Conservation (phyloP, 1,140 invertebrate genomes). For the Drosophila sulfurigaster region DNA sequence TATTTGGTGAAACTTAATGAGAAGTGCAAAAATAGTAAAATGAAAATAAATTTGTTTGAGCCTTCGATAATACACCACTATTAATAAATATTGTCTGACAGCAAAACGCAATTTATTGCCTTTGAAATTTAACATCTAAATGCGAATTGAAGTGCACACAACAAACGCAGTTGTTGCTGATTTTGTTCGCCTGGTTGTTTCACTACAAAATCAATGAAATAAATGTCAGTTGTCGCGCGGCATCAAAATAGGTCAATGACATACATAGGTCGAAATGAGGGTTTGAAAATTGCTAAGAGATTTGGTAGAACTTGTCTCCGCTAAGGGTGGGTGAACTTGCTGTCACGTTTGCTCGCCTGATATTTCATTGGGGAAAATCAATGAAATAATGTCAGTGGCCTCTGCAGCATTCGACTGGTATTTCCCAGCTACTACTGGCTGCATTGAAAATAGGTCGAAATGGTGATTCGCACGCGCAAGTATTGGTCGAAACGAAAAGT, state of each 20-base stretch:
- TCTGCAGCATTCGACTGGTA: not conserved
- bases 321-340: not conserved
- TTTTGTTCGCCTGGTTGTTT: not conserved
- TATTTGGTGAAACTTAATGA: not conserved
- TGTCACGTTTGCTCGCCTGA: not conserved
- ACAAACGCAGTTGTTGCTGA: not conserved
- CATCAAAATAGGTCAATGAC: not conserved
- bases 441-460: not conserved
- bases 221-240: not conserved
- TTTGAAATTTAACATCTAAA: not conserved
- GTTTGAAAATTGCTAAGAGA: not conserved
- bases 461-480: not conserved
- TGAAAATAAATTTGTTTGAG: too few species aligned
- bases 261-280: not conserved
- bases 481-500: not conserved
- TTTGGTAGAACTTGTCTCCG: not conserved
- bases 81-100: too few species aligned
- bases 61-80: too few species aligned
- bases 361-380: not conserved
- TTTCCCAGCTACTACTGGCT: not conserved
- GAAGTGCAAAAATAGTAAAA: not conserved
- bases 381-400: not conserved
- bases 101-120: not conserved
- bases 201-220: not conserved
- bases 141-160: not conserved